Conservation (phyloP, 2,113 vertebrate genomes). For the Maccullochella peelii region DNA sequence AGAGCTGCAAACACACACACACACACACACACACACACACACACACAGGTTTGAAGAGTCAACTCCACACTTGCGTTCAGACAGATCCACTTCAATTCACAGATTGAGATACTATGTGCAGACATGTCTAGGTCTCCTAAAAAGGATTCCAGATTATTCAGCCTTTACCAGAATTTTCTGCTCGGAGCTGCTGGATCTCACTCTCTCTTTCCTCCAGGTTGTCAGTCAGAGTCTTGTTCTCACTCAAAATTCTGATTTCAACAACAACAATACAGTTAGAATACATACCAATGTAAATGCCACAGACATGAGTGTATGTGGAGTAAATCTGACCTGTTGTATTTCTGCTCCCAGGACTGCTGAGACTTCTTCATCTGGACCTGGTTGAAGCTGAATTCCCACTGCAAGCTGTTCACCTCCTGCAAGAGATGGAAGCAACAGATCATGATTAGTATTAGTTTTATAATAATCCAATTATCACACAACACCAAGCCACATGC, state of each 20-base stretch:
- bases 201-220: slow-evolving; percentile 85
- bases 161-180: slow-evolving; percentile 88
- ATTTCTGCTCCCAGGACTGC: slow-evolving; percentile 89
- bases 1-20: slow-evolving; percentile 79
- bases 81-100: background rate
- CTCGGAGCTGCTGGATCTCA: slow-evolving; percentile 86
- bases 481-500: background rate
- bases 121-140: background rate
- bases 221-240: slow-evolving; percentile 88
- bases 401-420: slow-evolving; percentile 94
- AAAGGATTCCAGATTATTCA: background rate
- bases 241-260: slow-evolving; percentile 85
- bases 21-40: background rate
- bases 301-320: background rate
- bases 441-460: background rate
- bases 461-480: background rate
- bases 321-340: slow-evolving; percentile 82
- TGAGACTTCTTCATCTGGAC: slow-evolving; percentile 90
- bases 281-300: background rate
- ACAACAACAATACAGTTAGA: slow-evolving; percentile 17
- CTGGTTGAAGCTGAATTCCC: slow-evolving; percentile 94
- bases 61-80: background rate
- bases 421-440: slow-evolving; percentile 54
- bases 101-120: background rate
- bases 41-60: background rate